Conservation (phyloP, 1,140 invertebrate genomes). For the Drosophila neocordata region DNA sequence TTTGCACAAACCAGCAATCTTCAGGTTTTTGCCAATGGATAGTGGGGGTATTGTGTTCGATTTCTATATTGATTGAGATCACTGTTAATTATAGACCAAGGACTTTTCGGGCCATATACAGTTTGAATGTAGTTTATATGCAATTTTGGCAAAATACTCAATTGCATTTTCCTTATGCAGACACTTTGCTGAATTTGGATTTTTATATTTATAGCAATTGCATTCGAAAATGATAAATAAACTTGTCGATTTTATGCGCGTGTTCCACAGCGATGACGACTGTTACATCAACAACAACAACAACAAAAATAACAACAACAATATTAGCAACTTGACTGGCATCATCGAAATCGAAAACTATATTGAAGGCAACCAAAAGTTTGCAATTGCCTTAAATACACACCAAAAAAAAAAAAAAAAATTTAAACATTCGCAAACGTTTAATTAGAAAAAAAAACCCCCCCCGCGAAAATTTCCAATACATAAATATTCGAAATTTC, state of each 20-base stretch:
- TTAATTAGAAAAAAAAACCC: slow-evolving; percentile 37
- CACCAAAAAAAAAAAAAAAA: background rate
- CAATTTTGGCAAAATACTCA: slow-evolving; percentile 29
- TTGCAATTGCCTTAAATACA: slow-evolving; percentile 36
- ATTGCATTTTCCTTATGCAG: slow-evolving; percentile 26
- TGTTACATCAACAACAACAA: background rate
- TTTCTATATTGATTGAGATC: slow-evolving; percentile 27
- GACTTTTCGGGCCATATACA: slow-evolving; percentile 39
- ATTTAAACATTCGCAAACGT: slow-evolving; percentile 43
- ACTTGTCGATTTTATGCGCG: slow-evolving; percentile 57
- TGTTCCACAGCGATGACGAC: slow-evolving; percentile 23
- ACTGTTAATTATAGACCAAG: slow-evolving; percentile 43
- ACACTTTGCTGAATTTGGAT: slow-evolving; percentile 53
- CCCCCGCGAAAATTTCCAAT: slow-evolving; percentile 26
- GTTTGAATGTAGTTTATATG: slow-evolving; percentile 18
- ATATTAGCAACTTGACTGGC: slow-evolving; percentile 43
- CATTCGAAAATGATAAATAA: slow-evolving; percentile 63
- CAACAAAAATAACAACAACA: background rate
- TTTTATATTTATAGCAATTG: slow-evolving; percentile 55
- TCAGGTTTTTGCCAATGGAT: background rate
- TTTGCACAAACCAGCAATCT: background rate
- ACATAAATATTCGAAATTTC: slow-evolving; percentile 33
- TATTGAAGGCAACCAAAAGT: slow-evolving; percentile 21
- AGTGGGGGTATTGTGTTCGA: background rate
- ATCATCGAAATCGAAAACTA: slow-evolving; percentile 34